A percentile compares a stretch with the other conserved stretches of the same genome.
These are phyloP conservation scores for Philypnodon macrostomus DNA, from an alignment of 2,797 vertebrate species.

Conservation along the genomic window DNA sequence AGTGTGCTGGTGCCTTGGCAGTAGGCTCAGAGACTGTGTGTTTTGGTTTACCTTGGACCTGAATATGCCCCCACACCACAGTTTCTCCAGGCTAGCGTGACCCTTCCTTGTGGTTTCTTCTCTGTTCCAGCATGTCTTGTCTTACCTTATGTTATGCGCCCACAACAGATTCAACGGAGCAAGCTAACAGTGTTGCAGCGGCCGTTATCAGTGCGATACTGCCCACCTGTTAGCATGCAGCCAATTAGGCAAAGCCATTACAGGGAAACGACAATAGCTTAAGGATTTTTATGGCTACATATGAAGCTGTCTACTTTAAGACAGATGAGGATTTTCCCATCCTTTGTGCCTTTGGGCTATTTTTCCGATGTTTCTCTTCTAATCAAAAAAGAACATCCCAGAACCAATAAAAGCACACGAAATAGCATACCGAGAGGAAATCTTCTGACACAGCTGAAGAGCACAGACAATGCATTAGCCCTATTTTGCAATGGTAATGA, in stretches of 20 bases:
- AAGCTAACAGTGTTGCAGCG: constrained; percentile 20
- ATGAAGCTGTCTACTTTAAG: constrained; percentile 41
- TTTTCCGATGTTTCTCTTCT: constrained; percentile 37
- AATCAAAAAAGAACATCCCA: constrained; percentile 29
- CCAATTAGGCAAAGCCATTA: constrained; percentile 42
- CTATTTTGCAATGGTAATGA: too few species aligned
- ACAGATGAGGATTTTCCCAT: constrained; percentile 31
- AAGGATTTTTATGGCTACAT: constrained; percentile 42
- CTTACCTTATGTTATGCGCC: constrained; percentile 8
- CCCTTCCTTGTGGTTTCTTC: constrained; percentile 16
- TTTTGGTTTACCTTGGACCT: constrained; percentile 17
- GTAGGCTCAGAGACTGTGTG: constrained; percentile 13
- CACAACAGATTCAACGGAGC: constrained; percentile 11
- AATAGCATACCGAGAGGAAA: too few species aligned
- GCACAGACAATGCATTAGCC: too few species aligned
- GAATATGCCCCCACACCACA: constrained; percentile 15
- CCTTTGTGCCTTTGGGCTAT: constrained; percentile 24
- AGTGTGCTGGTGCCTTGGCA: constrained; percentile 22
- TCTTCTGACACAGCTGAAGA: too few species aligned
- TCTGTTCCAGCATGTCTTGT: constrained; percentile 13
- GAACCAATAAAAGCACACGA: constrained; percentile 11
- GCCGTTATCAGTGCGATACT: constrained; percentile 27
- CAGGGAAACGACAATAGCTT: constrained; percentile 39
- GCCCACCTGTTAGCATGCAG: constrained; percentile 28
- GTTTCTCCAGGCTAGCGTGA: constrained; percentile 11